A percentile compares a stretch with the other conserved stretches of the same genome.
Conservation (phyloP, 2,113 vertebrate genomes). For the Oryctolagus cuniculus region mOryCun1.1 NC_091453.1:76783001-76783500, state of each 20-base stretch:
- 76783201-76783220: no score
- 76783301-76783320: not conserved
- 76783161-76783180: no score
- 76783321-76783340: not conserved
- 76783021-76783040: no score
- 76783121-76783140: no score
- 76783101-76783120: no score
- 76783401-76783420: not conserved
- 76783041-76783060: no score
- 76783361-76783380: constrained; percentile 12
- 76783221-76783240: no score
- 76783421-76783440: not conserved
- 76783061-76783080: no score
- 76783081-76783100: no score
- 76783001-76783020: no score
- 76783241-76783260: constrained; percentile 3
- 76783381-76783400: constrained; percentile 3
- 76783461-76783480: not conserved
- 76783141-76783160: no score
- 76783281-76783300: not conserved
- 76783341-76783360: not conserved
- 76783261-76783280: not conserved
- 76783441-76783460: not conserved
- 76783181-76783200: no score
- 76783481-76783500: not conserved